Percentiles rank a stretch among this genome's conserved stretches.
These are phyloP conservation scores for Podilymbus podiceps DNA, from an alignment of 2,113 vertebrate genomes.

Conservation along the genomic window DNA sequence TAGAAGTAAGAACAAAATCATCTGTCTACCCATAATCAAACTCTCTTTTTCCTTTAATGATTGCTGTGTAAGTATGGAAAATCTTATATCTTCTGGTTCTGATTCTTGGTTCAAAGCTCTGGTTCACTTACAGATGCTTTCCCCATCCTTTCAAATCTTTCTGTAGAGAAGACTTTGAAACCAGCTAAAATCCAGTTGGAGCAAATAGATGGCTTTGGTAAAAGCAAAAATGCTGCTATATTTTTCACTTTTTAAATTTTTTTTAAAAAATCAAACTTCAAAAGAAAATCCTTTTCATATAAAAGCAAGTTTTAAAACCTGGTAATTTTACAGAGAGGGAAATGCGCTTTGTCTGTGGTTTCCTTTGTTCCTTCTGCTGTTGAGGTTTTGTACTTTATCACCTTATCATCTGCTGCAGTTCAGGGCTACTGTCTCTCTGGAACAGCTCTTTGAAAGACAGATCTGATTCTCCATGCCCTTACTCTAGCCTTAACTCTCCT, in stretches of 20 bases:
- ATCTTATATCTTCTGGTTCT: background rate
- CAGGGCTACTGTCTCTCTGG: background rate
- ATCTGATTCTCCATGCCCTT: background rate
- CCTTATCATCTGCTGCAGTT: background rate
- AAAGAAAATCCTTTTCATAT: background rate
- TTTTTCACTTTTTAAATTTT: background rate
- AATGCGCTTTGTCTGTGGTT: background rate
- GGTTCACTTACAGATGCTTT: background rate
- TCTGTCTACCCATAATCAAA: background rate
- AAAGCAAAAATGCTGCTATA: background rate
- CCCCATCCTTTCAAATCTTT: background rate
- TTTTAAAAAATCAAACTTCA: background rate
- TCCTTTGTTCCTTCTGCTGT: background rate
- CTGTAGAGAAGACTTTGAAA: background rate
- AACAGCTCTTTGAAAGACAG: background rate
- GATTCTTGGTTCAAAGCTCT: background rate
- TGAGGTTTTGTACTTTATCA: background rate
- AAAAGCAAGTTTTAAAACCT: background rate
- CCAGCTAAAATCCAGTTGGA: background rate
- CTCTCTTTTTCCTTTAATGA: background rate
- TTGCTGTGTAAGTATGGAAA: background rate
- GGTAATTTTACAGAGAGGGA: background rate
- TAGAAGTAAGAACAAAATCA: background rate
- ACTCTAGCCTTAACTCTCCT: background rate
- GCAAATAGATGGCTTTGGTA: background rate